phyloP scores from a whole-genome alignment of 2,797 vertebrate species.

The Diplodus puntazzo region DNA sequence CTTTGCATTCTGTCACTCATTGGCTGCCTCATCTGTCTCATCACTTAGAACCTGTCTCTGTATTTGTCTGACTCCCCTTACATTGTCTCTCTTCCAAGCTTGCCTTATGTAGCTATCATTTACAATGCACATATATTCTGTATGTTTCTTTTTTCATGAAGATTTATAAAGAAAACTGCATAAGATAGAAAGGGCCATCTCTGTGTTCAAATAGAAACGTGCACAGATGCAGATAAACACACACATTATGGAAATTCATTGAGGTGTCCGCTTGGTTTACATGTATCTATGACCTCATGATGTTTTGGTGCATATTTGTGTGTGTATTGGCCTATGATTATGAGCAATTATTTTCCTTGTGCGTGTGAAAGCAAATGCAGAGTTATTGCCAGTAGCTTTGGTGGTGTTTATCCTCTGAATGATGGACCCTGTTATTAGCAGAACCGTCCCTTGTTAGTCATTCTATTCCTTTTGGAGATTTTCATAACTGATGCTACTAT shows the following conservation, averaged over 20 bases:
- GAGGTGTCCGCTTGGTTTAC: slow-evolving; percentile 15
- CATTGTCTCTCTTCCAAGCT: slow-evolving; percentile 11
- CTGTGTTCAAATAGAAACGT: not conserved
- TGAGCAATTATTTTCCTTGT: slow-evolving; percentile 50
- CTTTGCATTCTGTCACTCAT: slow-evolving; percentile 67
- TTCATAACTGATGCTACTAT: slow-evolving; percentile 35
- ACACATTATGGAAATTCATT: not conserved
- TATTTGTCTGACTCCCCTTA: slow-evolving; percentile 19
- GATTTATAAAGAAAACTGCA: not conserved
- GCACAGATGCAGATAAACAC: not conserved
- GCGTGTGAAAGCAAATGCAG: slow-evolving; percentile 52
- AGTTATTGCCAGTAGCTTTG: slow-evolving; percentile 42
- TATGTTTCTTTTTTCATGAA: not conserved
- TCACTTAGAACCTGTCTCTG: slow-evolving; percentile 52
- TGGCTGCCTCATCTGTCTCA: slow-evolving; percentile 59
- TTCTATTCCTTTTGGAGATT: slow-evolving; percentile 29
- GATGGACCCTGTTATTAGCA: slow-evolving; percentile 47
- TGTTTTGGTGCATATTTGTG: slow-evolving; percentile 8
- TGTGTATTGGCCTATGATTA: slow-evolving; percentile 1
- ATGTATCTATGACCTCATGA: not conserved
- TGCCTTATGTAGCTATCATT: not conserved
- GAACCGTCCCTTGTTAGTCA: slow-evolving; percentile 48
- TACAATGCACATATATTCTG: not conserved
- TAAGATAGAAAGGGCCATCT: not conserved
- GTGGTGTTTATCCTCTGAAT: slow-evolving; percentile 34